phyloP scores from a whole-genome alignment of 2,797 vertebrate species.

The Pachyuromys duprasi region DNA sequence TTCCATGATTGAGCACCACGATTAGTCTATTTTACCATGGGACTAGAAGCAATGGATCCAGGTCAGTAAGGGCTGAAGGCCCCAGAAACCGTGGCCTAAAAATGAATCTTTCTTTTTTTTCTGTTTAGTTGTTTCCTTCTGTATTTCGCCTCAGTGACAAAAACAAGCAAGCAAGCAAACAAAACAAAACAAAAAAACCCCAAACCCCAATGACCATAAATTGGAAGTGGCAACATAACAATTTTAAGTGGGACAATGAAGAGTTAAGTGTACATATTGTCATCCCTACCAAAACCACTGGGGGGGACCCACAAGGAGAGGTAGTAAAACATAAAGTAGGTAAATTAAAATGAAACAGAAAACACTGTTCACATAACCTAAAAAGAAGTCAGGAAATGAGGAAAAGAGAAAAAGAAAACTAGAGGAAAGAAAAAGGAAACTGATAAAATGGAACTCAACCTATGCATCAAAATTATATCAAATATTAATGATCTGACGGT shows the following conservation, averaged over 20 bases:
- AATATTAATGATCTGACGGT: neutral
- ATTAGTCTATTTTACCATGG: neutral
- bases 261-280: neutral
- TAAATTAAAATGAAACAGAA: neutral
- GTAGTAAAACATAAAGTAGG: neutral
- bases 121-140: neutral
- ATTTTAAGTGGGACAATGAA: constrained; percentile 6
- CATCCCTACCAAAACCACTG: neutral
- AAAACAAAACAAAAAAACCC: too few relatives aligned
- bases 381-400: neutral
- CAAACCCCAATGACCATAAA: neutral
- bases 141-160: neutral
- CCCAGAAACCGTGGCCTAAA: neutral
- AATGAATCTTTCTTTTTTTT: neutral
- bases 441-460: neutral
- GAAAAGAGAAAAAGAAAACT: neutral
- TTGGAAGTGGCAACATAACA: neutral
- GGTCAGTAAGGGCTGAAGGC: neutral
- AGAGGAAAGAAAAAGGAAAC: neutral
- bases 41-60: neutral
- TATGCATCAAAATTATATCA: neutral
- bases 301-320: neutral
- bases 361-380: neutral
- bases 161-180: too few relatives aligned
- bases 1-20: neutral